A percentile compares a stretch with the other conserved stretches of the same genome.
phyloP scores from a whole-genome alignment of 2,888 invertebrate species.

The Bibio marci region DNA sequence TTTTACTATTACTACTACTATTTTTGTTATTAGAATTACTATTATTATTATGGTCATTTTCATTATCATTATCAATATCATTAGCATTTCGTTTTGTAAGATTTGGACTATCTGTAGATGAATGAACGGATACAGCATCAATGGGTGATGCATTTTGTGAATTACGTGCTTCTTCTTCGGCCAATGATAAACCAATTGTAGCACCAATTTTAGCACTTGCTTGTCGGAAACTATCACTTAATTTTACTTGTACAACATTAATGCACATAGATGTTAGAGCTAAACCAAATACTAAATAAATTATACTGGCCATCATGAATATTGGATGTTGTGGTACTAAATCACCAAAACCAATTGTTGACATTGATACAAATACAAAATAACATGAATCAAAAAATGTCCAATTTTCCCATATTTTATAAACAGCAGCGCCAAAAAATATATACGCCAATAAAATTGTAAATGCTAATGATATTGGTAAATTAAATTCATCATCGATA shows the following conservation, averaged over 20 bases:
- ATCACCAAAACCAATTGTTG: slow-evolving; percentile 94
- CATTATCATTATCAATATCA: too few species aligned
- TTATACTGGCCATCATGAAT: slow-evolving; percentile 77
- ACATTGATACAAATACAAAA: slow-evolving; percentile 93
- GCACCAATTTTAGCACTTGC: slow-evolving; percentile 74
- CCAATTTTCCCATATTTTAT: slow-evolving; percentile 67
- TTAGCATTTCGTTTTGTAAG: too few species aligned
- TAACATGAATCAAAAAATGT: slow-evolving; percentile 87
- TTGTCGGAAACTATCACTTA: slow-evolving; percentile 64
- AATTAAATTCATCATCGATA: slow-evolving; percentile 84
- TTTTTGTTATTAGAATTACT: too few species aligned
- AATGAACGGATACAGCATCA: slow-evolving; percentile 2
- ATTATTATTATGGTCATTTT: too few species aligned
- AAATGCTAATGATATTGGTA: slow-evolving; percentile 82
- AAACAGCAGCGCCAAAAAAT: slow-evolving; percentile 67
- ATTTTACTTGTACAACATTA: slow-evolving; percentile 77
- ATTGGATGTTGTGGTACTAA: slow-evolving; percentile 74
- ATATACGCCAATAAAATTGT: slow-evolving; percentile 71
- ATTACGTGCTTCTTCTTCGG: slow-evolving; percentile 12
- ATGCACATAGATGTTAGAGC: slow-evolving; percentile 95
- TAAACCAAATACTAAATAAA: slow-evolving; percentile 86
- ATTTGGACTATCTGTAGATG: background rate
- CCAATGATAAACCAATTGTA: slow-evolving; percentile 47
- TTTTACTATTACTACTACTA: too few species aligned
- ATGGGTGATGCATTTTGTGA: slow-evolving; percentile 13